These are phyloP conservation scores for Phrynocephalus forsythii DNA, from an alignment of 2,797 vertebrate species.

Conservation along the genomic window DNA sequence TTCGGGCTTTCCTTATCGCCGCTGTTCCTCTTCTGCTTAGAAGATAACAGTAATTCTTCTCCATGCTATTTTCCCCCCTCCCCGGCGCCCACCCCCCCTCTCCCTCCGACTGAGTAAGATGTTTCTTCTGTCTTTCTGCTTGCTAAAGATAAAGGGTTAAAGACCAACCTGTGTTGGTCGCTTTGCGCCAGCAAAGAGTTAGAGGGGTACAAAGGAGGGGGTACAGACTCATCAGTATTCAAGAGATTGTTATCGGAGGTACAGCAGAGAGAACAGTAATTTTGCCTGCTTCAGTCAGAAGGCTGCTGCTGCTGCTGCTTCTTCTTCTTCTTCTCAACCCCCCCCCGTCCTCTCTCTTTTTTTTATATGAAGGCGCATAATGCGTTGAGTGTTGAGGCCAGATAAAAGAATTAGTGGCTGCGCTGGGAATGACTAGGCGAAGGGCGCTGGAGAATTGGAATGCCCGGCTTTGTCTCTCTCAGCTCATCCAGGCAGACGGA, in stretches of 20 bases:
- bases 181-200: slow-evolving; percentile 79
- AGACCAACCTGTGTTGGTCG: slow-evolving; percentile 92
- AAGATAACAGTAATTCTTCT: slow-evolving; percentile 99
- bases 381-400: slow-evolving; percentile 97
- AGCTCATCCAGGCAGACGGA: slow-evolving; percentile 92
- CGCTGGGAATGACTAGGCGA: slow-evolving; percentile 89
- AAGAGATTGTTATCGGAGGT: slow-evolving; percentile 95
- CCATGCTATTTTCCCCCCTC: slow-evolving; percentile 80
- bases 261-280: slow-evolving; percentile 88
- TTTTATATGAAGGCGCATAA: slow-evolving; percentile 90
- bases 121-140: slow-evolving; percentile 95
- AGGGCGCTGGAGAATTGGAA: slow-evolving; percentile 96
- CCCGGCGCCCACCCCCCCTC: neutral
- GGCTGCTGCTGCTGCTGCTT: slow-evolving; percentile 48
- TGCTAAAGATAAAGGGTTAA: slow-evolving; percentile 99
- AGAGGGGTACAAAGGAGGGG: neutral
- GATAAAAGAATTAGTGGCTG: slow-evolving; percentile 99
- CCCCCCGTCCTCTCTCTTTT: slow-evolving; percentile 43
- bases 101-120: slow-evolving; percentile 84
- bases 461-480: slow-evolving; percentile 96
- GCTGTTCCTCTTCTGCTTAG: slow-evolving; percentile 93
- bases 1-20: slow-evolving; percentile 96
- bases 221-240: slow-evolving; percentile 90
- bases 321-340: slow-evolving; percentile 16
- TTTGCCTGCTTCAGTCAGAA: slow-evolving; percentile 86